These are phyloP conservation scores for Lophotis ruficrista DNA, from an alignment of 2,113 vertebrate species.

Conservation along the genomic window DNA sequence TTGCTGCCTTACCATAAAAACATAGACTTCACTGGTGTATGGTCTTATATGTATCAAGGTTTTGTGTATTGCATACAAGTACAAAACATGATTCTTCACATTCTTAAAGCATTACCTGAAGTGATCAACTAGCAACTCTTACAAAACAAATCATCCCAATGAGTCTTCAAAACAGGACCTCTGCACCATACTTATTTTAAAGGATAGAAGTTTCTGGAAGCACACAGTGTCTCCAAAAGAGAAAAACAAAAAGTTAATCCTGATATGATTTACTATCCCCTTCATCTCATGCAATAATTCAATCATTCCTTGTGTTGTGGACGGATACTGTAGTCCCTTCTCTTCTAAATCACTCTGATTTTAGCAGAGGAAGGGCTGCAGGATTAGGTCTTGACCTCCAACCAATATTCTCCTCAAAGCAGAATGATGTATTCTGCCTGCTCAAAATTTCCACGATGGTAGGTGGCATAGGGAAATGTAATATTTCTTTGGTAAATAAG, in stretches of 20 bases:
- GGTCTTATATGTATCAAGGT: background rate
- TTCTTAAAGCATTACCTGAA: background rate
- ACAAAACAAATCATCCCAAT: background rate
- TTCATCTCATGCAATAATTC: background rate
- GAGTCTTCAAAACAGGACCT: background rate
- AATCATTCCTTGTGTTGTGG: background rate
- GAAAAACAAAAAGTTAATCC: background rate
- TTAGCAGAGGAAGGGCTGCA: background rate
- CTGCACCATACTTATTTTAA: background rate
- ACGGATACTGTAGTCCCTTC: background rate
- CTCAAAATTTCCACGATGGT: background rate
- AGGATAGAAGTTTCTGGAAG: background rate
- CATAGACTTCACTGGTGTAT: background rate
- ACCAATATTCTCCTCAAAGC: background rate
- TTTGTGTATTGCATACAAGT: background rate
- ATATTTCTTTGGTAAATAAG: background rate
- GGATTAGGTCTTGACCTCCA: background rate
- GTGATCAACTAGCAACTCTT: background rate
- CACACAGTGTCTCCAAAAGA: background rate
- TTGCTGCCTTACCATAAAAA: background rate
- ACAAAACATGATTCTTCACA: background rate
- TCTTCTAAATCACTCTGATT: background rate
- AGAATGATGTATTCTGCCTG: background rate
- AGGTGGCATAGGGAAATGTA: background rate
- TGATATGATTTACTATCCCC: background rate